These are phyloP conservation scores for Drosophila borborema DNA, from an alignment of 2,888 invertebrate genomes.

Conservation along the genomic window DNA sequence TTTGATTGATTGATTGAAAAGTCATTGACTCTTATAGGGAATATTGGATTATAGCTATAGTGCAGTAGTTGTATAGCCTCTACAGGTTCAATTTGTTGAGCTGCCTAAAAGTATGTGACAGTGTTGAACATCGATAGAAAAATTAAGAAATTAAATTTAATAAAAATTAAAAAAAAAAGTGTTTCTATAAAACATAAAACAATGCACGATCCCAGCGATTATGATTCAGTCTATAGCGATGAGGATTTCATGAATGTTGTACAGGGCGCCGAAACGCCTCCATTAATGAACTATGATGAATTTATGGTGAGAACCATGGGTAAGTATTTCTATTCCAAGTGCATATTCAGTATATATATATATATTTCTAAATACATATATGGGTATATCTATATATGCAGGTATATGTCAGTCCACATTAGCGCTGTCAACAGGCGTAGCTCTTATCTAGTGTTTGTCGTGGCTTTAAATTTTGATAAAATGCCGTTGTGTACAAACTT, in stretches of 20 bases:
- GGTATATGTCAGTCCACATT: slow-evolving; percentile 22
- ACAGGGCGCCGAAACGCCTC: slow-evolving; percentile 60
- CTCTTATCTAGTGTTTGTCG: slow-evolving; percentile 72
- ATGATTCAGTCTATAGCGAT: slow-evolving; percentile 72
- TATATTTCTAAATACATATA: slow-evolving; percentile 4
- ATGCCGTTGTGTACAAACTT: slow-evolving; percentile 38
- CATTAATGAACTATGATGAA: slow-evolving; percentile 68
- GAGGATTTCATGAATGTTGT: slow-evolving; percentile 59
- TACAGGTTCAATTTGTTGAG: neutral
- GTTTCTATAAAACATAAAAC: neutral
- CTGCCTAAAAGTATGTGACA: slow-evolving; percentile 60
- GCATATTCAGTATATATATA: neutral
- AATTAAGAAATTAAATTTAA: neutral
- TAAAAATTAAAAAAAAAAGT: slow-evolving; percentile 24
- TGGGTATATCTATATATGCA: neutral
- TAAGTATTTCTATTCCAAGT: slow-evolving; percentile 38
- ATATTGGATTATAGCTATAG: neutral
- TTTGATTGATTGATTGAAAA: neutral
- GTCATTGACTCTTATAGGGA: neutral
- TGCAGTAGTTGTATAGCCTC: neutral
- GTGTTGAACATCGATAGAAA: neutral
- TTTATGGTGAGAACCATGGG: slow-evolving; percentile 69
- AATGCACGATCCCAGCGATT: slow-evolving; percentile 76
- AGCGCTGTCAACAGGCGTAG: slow-evolving; percentile 42
- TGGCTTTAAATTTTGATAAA: slow-evolving; percentile 70